Evolutionary conservation across 2,888 invertebrate genomes (phyloP).

Genomic region (Stomorhina lunata): DNA sequence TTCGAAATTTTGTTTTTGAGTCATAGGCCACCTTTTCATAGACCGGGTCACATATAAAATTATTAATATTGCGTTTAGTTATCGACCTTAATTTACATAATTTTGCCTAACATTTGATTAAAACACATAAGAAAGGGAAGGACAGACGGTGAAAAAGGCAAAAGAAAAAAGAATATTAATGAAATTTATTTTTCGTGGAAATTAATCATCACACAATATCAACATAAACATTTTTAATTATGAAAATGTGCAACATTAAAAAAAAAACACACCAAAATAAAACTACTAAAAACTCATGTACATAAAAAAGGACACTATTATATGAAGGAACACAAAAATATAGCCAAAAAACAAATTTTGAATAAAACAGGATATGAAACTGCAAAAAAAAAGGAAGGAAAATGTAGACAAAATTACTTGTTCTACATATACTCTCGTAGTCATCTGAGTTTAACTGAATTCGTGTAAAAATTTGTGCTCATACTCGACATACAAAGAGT

Average conservation of each 20-base stretch:
- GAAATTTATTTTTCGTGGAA: conserved; percentile 57
- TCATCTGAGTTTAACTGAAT: conserved; percentile 19
- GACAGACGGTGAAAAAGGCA: background rate
- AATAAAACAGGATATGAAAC: conserved; percentile 25
- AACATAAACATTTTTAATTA: conserved; percentile 65
- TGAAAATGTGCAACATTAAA: conserved; percentile 44
- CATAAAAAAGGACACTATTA: conserved; percentile 53
- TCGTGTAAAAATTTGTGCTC: conserved; percentile 60
- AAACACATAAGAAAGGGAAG: background rate
- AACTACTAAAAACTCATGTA: too few relatives aligned
- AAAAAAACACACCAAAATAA: conserved; percentile 27
- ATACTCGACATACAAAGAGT: conserved; percentile 45
- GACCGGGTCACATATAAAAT: too few relatives aligned
- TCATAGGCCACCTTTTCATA: too few relatives aligned
- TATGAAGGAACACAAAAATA: conserved; percentile 4
- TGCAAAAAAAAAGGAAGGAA: conserved; percentile 5
- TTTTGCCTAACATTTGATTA: background rate
- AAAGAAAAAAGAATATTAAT: conserved; percentile 24
- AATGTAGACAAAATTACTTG: background rate
- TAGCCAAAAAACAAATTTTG: conserved; percentile 22
- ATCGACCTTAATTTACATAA: background rate
- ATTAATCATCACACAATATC: conserved; percentile 59
- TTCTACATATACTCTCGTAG: background rate
- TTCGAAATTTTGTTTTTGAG: too few relatives aligned
- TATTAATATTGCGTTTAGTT: too few relatives aligned